Conservation (phyloP, 1,140 invertebrate species). For the Calephelis nemesis region DNA sequence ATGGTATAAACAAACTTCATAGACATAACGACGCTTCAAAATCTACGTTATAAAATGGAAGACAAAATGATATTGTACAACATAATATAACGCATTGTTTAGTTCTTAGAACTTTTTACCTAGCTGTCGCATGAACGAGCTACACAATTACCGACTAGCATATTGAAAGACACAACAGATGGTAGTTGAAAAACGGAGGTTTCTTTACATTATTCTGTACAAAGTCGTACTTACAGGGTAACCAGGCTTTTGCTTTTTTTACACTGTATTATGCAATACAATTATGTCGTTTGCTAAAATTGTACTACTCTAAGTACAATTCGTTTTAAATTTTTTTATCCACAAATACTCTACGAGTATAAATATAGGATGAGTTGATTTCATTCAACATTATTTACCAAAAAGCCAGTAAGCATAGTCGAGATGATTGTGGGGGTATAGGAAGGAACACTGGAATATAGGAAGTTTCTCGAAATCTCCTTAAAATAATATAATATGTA, state of each 20-base stretch:
- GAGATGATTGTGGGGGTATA: too few relatives aligned
- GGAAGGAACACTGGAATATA: too few relatives aligned
- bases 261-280: too few relatives aligned
- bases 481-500: too few relatives aligned
- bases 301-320: too few relatives aligned
- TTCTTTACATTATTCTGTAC: constrained; percentile 33
- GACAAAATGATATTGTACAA: constrained; percentile 12
- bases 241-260: constrained; percentile 18
- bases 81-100: background rate
- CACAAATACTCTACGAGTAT: too few relatives aligned
- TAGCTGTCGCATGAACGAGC: constrained; percentile 29
- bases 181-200: constrained; percentile 26
- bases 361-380: too few relatives aligned
- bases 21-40: background rate
- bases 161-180: constrained; percentile 4
- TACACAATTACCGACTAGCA: constrained; percentile 34
- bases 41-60: background rate
- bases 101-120: constrained; percentile 10
- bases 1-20: background rate
- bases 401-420: too few relatives aligned
- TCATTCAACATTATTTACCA: too few relatives aligned
- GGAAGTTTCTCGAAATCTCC: too few relatives aligned
- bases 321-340: too few relatives aligned
- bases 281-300: too few relatives aligned
- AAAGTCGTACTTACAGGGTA: constrained; percentile 30